Base-by-base conservation (phyloP, 2,888 invertebrate genomes). In the Tipula unca region DNA sequence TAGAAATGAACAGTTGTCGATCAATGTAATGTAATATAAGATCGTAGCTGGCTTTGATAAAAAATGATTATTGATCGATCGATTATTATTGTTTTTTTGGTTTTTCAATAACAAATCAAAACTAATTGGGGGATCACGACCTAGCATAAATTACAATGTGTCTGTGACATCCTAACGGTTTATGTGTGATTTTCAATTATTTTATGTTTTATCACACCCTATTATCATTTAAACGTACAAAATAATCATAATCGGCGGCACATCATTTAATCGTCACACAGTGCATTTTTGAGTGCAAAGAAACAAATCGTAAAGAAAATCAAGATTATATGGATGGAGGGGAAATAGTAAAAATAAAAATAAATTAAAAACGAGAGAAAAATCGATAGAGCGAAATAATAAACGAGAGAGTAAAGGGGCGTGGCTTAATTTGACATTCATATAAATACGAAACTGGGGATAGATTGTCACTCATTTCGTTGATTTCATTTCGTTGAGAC, bases 361-460 rank as follows among this genome's bases (percentile, higher is more conserved):
- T 25, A 13, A 25, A 13, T 25, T n/a, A 10, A 69, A 10, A 69
- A 32, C 3, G 32, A 1, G 32, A 32, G 32, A 32, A 32, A 69
- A 69, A 69, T 69, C 69, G 25, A 69, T 69, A 69, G 25, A 69
- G 25, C n/a, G n/a, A 42, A 48, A 48, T 48, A n/a, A n/a, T 48
- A 48, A 3, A 6, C 5, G 25, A 69, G 69, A 69, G 69, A 69
- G 25, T 3, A 25, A 69, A 69, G n/a, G 25, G 83, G 83, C 83
- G 83, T 83, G 83, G 83, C 35, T 32, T 83, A 83, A 1, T 32
- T n/a, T 83, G 83, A 83, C 83, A 32, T 83, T 32, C 29, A 17
- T 83, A 83, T 83, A 83, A 32, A 83, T 17, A 17, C 29, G 83
- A 83, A 83, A 83, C 83, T n/a, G 83, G 83, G 35, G 83, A 32